These are phyloP conservation scores for Rachycentron canadum DNA, from an alignment of 2,797 vertebrate genomes.

Conservation along the genomic window DNA sequence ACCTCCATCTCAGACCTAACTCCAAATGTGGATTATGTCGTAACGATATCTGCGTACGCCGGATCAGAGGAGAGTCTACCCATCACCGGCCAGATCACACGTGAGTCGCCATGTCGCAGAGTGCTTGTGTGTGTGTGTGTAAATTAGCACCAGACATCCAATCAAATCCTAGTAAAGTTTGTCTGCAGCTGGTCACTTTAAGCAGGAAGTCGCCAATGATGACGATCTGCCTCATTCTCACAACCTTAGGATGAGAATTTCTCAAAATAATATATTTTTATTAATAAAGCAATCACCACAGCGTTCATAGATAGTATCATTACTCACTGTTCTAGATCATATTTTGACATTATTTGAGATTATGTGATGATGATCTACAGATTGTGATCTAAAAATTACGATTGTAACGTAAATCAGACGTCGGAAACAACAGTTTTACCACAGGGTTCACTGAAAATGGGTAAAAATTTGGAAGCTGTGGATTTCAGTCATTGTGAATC, in stretches of 20 bases:
- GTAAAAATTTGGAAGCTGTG: not conserved
- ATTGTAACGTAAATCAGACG: not conserved
- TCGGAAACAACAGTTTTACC: not conserved
- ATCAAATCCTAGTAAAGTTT: constrained; percentile 1
- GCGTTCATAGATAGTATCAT: not conserved
- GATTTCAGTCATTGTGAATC: not conserved
- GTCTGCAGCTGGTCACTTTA: constrained; percentile 33
- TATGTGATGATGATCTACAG: no score
- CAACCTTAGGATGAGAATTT: not conserved
- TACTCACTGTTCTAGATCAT: not conserved
- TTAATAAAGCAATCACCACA: not conserved
- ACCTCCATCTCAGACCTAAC: constrained; percentile 91
- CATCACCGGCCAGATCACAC: constrained; percentile 92
- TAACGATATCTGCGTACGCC: constrained; percentile 90
- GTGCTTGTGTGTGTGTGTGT: constrained; percentile 13
- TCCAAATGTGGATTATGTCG: constrained; percentile 90
- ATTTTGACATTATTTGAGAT: no score
- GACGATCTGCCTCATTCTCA: not conserved
- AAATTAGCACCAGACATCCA: constrained; percentile 31
- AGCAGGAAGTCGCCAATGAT: constrained; percentile 12
- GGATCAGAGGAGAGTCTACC: constrained; percentile 91
- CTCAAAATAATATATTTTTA: not conserved
- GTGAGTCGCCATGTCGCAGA: constrained; percentile 85
- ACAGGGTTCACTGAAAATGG: not conserved
- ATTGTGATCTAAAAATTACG: not conserved